phyloP scores from a whole-genome alignment of 2,113 vertebrate species.

The Alouatta palliata region DNA sequence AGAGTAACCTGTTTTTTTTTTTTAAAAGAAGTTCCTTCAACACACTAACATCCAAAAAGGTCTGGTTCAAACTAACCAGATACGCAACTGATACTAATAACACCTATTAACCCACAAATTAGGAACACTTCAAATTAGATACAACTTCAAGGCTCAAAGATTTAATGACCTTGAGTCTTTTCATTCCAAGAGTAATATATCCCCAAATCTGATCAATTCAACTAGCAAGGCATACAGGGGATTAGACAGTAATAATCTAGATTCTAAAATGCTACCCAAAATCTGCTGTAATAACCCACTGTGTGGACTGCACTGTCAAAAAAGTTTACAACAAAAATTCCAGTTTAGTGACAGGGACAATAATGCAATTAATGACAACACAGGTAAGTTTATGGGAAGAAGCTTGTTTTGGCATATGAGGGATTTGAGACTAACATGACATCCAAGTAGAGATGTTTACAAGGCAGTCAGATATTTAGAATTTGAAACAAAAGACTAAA shows the following conservation, averaged over 20 bases:
- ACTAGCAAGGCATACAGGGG: neutral
- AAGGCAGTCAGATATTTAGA: constrained; percentile 9
- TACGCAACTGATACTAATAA: neutral
- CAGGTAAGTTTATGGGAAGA: neutral
- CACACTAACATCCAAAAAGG: neutral
- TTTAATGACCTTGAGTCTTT: constrained; percentile 28
- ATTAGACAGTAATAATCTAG: constrained; percentile 33
- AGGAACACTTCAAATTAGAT: neutral
- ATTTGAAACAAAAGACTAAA: constrained; percentile 37
- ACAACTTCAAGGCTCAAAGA: constrained; percentile 27
- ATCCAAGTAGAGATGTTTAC: neutral
- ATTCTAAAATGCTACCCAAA: neutral
- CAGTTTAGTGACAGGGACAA: neutral
- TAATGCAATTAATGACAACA: neutral
- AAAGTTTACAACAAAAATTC: constrained; percentile 43
- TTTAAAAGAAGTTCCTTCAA: neutral
- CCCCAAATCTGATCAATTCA: constrained; percentile 37
- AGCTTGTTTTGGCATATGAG: neutral
- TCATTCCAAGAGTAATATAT: constrained; percentile 23
- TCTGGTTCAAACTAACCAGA: constrained; percentile 35
- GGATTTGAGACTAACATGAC: neutral
- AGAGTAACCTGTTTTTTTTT: neutral
- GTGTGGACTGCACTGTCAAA: neutral
- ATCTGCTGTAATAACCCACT: constrained; percentile 49
- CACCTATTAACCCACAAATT: constrained; percentile 24